These are phyloP conservation scores for Oreochromis niloticus DNA, from an alignment of 2,113 vertebrate species.

Conservation along the genomic window DNA sequence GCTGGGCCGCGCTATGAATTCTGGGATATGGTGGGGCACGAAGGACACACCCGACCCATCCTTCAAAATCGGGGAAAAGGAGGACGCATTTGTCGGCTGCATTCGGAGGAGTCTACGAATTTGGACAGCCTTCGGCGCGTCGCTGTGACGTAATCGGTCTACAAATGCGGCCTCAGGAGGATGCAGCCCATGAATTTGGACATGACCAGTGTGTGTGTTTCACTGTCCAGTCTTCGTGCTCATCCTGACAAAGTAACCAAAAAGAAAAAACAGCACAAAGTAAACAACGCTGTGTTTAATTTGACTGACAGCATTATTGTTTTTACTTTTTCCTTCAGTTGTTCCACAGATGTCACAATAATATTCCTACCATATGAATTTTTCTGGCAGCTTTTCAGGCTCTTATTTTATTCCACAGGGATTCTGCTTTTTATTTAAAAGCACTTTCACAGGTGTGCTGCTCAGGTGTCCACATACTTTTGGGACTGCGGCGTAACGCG, in stretches of 20 bases:
- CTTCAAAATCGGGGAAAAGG: no score
- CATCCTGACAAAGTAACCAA: background rate
- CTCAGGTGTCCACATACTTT: background rate
- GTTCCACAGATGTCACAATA: background rate
- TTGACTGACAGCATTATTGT: background rate
- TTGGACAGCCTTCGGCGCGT: no score
- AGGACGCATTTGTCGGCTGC: no score
- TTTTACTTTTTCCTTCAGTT: background rate
- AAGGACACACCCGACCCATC: no score
- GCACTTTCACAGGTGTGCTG: background rate
- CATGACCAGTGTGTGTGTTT: background rate
- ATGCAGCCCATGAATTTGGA: no score
- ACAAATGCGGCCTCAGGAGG: no score
- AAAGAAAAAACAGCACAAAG: background rate
- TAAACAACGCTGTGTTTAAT: background rate
- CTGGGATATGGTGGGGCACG: no score
- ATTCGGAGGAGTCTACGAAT: no score
- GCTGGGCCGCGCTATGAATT: no score
- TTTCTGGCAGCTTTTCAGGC: background rate
- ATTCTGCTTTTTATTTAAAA: background rate
- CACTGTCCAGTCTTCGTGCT: accelerated
- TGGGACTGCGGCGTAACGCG: accelerated
- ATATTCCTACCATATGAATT: background rate
- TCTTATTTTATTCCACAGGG: background rate
- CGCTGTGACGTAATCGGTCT: no score